Evolutionary conservation across 2,797 vertebrate genomes (phyloP).

Genomic region (Lindbergichthys nudifrons): DNA sequence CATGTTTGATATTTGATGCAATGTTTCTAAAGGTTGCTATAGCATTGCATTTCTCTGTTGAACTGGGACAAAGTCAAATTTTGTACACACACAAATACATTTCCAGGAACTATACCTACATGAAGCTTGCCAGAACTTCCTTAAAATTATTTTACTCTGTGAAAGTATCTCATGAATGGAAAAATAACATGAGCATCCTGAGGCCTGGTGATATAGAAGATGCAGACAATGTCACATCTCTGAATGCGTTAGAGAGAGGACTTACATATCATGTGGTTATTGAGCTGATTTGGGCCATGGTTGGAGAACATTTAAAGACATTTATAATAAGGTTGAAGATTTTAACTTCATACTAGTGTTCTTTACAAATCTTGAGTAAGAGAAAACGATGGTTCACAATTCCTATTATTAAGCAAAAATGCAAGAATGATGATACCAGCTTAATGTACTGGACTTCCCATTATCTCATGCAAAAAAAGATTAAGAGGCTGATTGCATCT

Average conservation of each 20-base stretch:
- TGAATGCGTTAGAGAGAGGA: not conserved
- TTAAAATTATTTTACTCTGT: constrained; percentile 37
- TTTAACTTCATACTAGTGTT: not conserved
- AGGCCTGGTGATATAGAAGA: not conserved
- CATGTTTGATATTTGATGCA: not conserved
- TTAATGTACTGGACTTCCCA: not conserved
- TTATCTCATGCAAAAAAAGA: not conserved
- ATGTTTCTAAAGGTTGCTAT: not conserved
- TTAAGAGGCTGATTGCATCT: constrained; percentile 1
- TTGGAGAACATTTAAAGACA: not conserved
- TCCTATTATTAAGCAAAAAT: not conserved
- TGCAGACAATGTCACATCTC: not conserved
- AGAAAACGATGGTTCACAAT: not conserved
- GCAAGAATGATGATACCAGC: constrained; percentile 16
- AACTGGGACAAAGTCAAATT: constrained; percentile 5
- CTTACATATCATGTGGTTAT: not conserved
- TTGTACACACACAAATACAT: not conserved
- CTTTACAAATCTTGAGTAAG: not conserved
- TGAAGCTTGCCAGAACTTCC: constrained; percentile 58
- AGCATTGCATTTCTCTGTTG: not conserved
- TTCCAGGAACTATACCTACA: constrained; percentile 9
- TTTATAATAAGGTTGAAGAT: not conserved
- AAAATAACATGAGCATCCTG: constrained; percentile 48
- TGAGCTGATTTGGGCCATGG: constrained; percentile 6
- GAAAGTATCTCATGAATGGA: constrained; percentile 39